Evolutionary conservation across 2,113 vertebrate species (phyloP), one percentile per base, ranked within the genome.

Genomic region (Notarius lentiginosus): DNA sequence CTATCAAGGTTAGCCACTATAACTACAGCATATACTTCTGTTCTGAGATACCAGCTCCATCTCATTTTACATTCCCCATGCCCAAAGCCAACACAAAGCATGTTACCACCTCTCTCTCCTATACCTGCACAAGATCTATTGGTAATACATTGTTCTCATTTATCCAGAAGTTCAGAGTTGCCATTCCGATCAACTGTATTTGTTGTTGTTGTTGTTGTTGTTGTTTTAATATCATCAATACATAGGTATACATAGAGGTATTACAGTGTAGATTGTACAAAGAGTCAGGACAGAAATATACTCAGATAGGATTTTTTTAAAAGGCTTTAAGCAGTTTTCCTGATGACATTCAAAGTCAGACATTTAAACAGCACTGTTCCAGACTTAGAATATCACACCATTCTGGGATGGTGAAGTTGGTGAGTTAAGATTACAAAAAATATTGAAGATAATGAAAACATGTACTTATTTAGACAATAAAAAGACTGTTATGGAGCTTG

Each of bases 141-240:
- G 12, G 27, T 79, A 65, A 49, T 85, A 47, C 47, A 87, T 79
- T 77, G 75, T 73, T 86, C 8, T 68, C 30, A 84, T 84, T 70
- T 81, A 58, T 84, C 87, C 17, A 83, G 79, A 83, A 51, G 56
- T n/a, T 81, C 75, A 49, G 83, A 51, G 83, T 22, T 75, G 70
- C 79, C 79, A 84, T 84, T 88, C 2, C n/a, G 22, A 90, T 81
- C 84, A 86, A 90, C 86, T 72, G 63, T 22, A 55, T 89, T 72
- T 87, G 72, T 30, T 30, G 30, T 30, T 30, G 30, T 30, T 30
- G 30, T 30, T 30, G 30, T 89, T 68, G 85, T 47, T 76, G 82
- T 83, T 18, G 5, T 20, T 20, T 5, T 7, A 22, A 60, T 60
- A 12, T 12, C 55, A 55, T 55, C 58, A 20, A 9, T 11, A 66